Conservation (phyloP, 2,113 vertebrate species). For the Salvelinus alpinus region DNA sequence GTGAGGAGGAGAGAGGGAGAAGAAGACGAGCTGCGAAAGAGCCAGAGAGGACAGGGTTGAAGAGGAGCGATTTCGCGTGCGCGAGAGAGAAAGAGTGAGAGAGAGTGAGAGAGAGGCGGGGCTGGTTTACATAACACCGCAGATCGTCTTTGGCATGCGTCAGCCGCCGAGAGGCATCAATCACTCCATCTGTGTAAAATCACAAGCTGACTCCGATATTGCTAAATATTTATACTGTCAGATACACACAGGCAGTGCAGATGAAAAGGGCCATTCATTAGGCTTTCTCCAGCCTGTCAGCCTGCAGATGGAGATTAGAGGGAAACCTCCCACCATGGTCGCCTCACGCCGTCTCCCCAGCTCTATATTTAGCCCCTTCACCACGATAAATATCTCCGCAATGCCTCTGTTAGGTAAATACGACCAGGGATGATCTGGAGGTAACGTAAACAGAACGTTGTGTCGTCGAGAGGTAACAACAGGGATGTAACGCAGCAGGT, state of each 20-base stretch:
- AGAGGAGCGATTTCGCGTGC: slow-evolving; percentile 53
- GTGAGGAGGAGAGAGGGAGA: not conserved
- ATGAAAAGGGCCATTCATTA: slow-evolving; percentile 99
- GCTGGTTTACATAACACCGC: slow-evolving; percentile 87
- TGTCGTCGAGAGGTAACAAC: slow-evolving; percentile 14
- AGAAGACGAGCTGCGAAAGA: slow-evolving; percentile 55
- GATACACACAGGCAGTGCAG: slow-evolving; percentile 96
- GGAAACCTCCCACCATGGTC: slow-evolving; percentile 94
- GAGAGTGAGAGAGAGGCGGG: slow-evolving; percentile 40
- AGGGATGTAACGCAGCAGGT: not conserved
- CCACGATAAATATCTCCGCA: slow-evolving; percentile 96
- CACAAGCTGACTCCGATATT: slow-evolving; percentile 97
- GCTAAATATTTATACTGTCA: slow-evolving; percentile 99
- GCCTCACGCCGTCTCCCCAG: slow-evolving; percentile 83
- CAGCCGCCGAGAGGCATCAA: slow-evolving; percentile 88
- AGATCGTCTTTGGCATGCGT: slow-evolving; percentile 88
- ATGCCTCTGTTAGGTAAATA: slow-evolving; percentile 96
- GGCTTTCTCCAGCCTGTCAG: slow-evolving; percentile 98
- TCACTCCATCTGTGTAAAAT: slow-evolving; percentile 99
- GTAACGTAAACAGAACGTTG: slow-evolving; percentile 87
- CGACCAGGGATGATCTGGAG: slow-evolving; percentile 86
- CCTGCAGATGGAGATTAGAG: slow-evolving; percentile 97
- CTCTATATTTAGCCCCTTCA: slow-evolving; percentile 97
- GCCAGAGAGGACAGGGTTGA: slow-evolving; percentile 64
- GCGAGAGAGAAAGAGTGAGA: slow-evolving; percentile 22